Evolutionary conservation across 2,113 vertebrate genomes (phyloP), one percentile per base, ranked within the genome.

Genomic region (Antigone vipio): DNA sequence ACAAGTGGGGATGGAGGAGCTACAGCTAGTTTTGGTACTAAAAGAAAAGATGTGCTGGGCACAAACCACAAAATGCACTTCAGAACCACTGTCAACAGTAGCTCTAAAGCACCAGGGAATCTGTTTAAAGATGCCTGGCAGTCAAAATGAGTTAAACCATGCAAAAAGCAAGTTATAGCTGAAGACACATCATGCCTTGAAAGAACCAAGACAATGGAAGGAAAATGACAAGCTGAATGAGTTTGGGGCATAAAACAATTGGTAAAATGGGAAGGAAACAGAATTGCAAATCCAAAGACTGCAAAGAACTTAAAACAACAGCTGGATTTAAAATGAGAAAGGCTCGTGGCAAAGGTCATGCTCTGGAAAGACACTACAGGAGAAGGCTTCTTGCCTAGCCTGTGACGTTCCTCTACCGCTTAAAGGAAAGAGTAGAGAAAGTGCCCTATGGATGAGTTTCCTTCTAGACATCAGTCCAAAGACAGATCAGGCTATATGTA

Each of bases 401-500:
- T 53, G 2, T 6, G 32, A 40, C 42, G 56, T 15, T 53, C 17
- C 53, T 93, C 64, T 35, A 1, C 21, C 21, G 63, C 79, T 68
- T 14, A 12, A 24, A 56, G 24, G 23, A 44, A 67, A 75, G 53
- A 74, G 55, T 5, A n/a, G 47, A 32, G 45, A 42, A 74, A 63
- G 34, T 58, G 49, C 22, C 32, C 83, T 18, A 5, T 2, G 29
- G 35, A 58, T 32, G 24, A 68, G 32, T 9, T 68, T 72, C 52
- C 60, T 68, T 60, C 44, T 9, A 67, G 47, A 22, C 30, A 55
- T 6, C 72, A 64, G 55, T 62, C 27, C 68, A 69, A 1, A 14
- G 76, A 35, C 59, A 55, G 4, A 1, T 6, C 38, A 67, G 53
- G 27, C 32, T 47, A 30, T 7, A 32, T 0, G 1, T 21, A 15